These are phyloP conservation scores for Arvicanthis niloticus DNA, from an alignment of 2,113 vertebrate genomes.

Conservation along the genomic window DNA sequence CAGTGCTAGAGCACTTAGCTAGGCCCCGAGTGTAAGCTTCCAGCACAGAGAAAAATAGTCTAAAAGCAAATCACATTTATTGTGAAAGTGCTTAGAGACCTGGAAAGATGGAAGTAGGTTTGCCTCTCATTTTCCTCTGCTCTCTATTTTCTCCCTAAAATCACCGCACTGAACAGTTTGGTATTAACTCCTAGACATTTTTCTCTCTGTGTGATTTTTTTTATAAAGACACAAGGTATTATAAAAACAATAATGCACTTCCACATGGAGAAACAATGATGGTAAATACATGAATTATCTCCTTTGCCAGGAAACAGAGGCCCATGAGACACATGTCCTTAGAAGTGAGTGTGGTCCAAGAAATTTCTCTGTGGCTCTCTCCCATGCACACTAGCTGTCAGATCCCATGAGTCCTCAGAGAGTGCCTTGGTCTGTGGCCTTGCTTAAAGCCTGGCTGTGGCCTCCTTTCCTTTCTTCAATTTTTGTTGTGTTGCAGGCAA, in stretches of 20 bases:
- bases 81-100: background rate
- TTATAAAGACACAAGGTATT: background rate
- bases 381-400: background rate
- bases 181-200: background rate
- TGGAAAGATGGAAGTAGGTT: background rate
- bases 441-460: background rate
- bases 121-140: background rate
- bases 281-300: background rate
- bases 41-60: background rate
- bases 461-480: background rate
- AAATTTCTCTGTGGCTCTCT: background rate
- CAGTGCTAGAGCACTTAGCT: background rate
- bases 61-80: background rate
- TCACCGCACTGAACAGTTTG: background rate
- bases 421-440: background rate
- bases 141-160: conserved; percentile 24
- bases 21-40: background rate
- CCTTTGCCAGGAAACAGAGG: conserved; percentile 32
- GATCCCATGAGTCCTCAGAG: background rate
- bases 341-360: background rate
- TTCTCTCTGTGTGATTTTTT: background rate
- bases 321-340: background rate
- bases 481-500: conserved; percentile 29
- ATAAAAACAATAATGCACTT: background rate
- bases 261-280: background rate